Percentiles rank a stretch among this genome's conserved stretches.
Evolutionary conservation across 2,888 invertebrate species (phyloP).

Genomic region (Rhingia rostrata): DNA sequence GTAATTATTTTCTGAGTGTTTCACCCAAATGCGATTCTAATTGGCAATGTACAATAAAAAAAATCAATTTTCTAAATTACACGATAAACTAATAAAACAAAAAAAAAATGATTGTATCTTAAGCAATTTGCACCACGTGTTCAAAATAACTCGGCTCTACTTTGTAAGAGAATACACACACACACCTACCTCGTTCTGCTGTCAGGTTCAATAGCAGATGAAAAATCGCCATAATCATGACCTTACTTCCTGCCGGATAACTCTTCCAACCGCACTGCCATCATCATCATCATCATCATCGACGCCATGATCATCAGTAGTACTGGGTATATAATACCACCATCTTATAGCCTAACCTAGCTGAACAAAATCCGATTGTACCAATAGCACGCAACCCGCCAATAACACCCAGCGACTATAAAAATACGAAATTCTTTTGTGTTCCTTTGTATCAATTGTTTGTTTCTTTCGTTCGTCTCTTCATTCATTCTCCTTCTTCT

Average conservation of each 20-base stretch:
- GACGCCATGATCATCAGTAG: conserved; percentile 14
- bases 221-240: conserved; percentile 66
- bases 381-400: conserved; percentile 64
- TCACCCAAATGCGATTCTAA: conserved; percentile 63
- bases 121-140: conserved; percentile 59
- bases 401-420: conserved; percentile 52
- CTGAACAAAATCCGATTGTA: conserved; percentile 41
- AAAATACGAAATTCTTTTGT: conserved; percentile 58
- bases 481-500: background rate
- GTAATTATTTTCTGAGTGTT: too few species aligned
- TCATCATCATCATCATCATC: conserved; percentile 25
- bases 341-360: conserved; percentile 37
- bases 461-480: background rate
- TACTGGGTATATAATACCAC: conserved; percentile 1
- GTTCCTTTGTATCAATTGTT: conserved; percentile 25
- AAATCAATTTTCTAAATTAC: conserved; percentile 40
- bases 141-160: conserved; percentile 9
- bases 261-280: conserved; percentile 16
- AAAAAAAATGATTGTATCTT: conserved; percentile 30
- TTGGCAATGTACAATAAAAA: conserved; percentile 18
- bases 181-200: conserved; percentile 16
- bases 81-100: conserved; percentile 38
- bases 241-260: conserved; percentile 64
- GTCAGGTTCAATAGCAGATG: conserved; percentile 67
- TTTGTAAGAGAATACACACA: background rate